Evolutionary conservation across 2,888 invertebrate genomes (phyloP).

Genomic region (Drosophila neotestacea): DNA sequence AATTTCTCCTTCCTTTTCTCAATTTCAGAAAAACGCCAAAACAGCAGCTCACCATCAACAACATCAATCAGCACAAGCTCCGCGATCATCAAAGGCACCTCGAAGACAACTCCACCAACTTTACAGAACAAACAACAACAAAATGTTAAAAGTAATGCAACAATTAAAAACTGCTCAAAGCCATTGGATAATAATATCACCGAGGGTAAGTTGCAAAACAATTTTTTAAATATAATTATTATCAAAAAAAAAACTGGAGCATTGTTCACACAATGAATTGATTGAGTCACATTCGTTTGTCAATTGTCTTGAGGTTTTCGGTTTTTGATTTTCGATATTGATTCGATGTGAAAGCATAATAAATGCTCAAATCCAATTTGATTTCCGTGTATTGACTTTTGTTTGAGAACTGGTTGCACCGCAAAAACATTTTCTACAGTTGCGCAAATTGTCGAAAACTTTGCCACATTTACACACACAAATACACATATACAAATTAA

Average conservation of each 20-base stretch:
- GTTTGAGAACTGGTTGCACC: constrained; percentile 44
- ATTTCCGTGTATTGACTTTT: constrained; percentile 48
- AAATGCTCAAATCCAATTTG: constrained; percentile 38
- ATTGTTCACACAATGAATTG: constrained; percentile 13
- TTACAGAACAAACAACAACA: constrained; percentile 10
- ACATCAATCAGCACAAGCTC: constrained; percentile 15
- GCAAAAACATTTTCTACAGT: constrained; percentile 45
- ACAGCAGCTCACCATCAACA: constrained; percentile 20
- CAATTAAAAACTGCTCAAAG: constrained; percentile 45
- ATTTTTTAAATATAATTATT: constrained; percentile 7
- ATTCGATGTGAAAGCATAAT: constrained; percentile 60
- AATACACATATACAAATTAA: constrained; percentile 20
- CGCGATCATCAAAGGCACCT: constrained; percentile 19
- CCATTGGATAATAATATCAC: constrained; percentile 38
- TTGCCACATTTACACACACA: constrained; percentile 1
- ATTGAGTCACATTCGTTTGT: constrained; percentile 25
- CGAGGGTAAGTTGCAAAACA: constrained; percentile 58
- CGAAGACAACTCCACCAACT: constrained; percentile 16
- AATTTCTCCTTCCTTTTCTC: neutral
- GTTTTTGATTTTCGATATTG: neutral
- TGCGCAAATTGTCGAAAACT: constrained; percentile 36
- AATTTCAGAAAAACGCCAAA: constrained; percentile 62
- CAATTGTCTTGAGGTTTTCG: constrained; percentile 31
- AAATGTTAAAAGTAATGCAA: constrained; percentile 34
- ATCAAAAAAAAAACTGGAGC: neutral